phyloP scores from a whole-genome alignment of 2,797 vertebrate genomes.

The Pachyuromys duprasi region DNA sequence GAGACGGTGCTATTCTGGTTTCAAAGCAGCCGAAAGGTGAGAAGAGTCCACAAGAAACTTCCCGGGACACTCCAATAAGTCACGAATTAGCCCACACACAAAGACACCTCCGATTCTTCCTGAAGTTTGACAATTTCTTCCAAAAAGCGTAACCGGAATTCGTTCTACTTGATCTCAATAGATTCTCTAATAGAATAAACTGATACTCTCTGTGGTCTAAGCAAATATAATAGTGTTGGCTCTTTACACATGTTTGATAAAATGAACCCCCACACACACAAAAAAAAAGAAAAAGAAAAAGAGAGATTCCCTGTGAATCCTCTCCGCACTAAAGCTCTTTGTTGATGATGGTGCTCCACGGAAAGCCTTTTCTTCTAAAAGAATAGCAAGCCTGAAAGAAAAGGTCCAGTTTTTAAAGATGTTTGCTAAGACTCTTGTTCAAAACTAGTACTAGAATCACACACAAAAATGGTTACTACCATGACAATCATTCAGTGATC shows the following conservation, averaged over 20 bases:
- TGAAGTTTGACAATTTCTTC: neutral
- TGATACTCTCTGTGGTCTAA: neutral
- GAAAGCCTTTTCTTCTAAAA: constrained; percentile 13
- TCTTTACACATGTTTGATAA: neutral
- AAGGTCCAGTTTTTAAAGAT: neutral
- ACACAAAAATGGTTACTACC: neutral
- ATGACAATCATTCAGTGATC: neutral
- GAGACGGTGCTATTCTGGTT: neutral
- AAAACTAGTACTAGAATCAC: neutral
- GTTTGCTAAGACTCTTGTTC: neutral
- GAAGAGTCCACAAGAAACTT: neutral
- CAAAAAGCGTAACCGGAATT: neutral
- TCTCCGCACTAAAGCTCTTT: neutral
- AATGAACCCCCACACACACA: neutral
- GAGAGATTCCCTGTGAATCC: neutral
- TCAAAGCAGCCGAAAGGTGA: neutral
- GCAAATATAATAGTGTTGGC: neutral
- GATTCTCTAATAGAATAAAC: neutral
- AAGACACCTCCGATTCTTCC: neutral
- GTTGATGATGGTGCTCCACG: neutral
- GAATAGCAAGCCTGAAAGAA: neutral
- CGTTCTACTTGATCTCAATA: neutral
- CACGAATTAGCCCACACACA: rapidly evolving
- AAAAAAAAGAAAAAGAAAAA: neutral
- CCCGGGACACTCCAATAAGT: neutral